Base-by-base conservation (phyloP, 37 sponge, comb jelly and placozoan genomes). In the Bolinopsis microptera region DNA sequence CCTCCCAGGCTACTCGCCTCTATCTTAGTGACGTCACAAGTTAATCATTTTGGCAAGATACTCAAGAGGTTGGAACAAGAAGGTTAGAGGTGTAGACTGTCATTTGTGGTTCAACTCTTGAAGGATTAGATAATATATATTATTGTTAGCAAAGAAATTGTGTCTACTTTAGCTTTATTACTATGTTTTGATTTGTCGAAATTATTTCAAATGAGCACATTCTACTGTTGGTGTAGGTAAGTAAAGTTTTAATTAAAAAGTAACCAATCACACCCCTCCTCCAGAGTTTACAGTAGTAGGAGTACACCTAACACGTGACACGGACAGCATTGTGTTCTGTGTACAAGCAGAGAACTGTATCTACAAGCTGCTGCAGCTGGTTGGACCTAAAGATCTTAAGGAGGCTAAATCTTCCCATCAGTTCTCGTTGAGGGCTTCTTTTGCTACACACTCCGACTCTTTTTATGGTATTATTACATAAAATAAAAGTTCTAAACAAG, bases 251-350 rank as follows among this genome's bases (percentile, higher is more conserved):
- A n/a, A n/a, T n/a, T n/a, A n/a, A n/a, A n/a, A n/a, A n/a, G n/a
- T n/a, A n/a, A n/a, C n/a, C n/a, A n/a, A n/a, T n/a, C n/a, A n/a
- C n/a, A n/a, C n/a, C n/a, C n/a, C n/a, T n/a, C 83, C 83, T 38
- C n/a, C 90, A 86, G 90, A 86, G 31, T 86, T 86, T 38, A 86
- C 90, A 9, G 3, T 86, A 24, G 35, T 86, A 3, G 90, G 90
- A 0, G 30, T 28, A 27, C 35, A 86, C 36, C 90, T 86, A 2
- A 36, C 90, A 39, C 90, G n/a, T 86, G 80, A 77, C 37, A 30
- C 75, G 5, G 90, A 86, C 61, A 8, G 61, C 0, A 28, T 86
- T 0, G 61, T 86, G 16, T 34, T 86, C 48, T 86, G 90, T 86
- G 90, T 86, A 0, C 90, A 86, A 40, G 90, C 90, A 3, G 90